Evolutionary conservation across 2,113 vertebrate genomes (phyloP).

Genomic region (Cervus canadensis): DNA sequence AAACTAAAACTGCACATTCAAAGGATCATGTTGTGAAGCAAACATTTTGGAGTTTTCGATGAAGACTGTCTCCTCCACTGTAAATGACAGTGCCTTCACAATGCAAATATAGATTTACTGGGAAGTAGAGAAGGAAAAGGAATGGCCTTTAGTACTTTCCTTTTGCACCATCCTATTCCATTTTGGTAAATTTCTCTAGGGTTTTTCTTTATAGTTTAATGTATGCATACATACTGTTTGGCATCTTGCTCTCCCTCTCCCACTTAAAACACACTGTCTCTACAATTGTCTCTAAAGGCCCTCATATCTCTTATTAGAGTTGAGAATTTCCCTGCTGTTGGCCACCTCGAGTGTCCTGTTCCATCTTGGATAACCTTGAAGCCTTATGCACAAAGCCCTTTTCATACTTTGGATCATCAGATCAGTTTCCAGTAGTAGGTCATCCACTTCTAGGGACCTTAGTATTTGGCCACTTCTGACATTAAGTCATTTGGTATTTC

Average conservation of each 20-base stretch:
- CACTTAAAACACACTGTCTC: background rate
- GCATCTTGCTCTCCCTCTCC: background rate
- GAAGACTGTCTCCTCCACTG: background rate
- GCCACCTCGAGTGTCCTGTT: background rate
- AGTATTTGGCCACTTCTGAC: background rate
- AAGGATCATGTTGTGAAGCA: background rate
- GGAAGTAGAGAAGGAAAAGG: background rate
- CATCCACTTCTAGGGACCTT: background rate
- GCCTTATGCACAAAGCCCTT: too few species aligned
- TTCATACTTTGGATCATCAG: background rate
- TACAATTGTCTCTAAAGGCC: background rate
- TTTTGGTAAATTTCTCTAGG: background rate
- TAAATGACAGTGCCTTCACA: background rate
- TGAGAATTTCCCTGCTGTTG: background rate
- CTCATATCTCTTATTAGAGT: background rate
- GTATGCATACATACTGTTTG: too few species aligned
- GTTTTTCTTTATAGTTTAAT: background rate
- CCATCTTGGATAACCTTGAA: background rate
- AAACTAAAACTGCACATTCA: background rate
- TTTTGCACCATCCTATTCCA: background rate
- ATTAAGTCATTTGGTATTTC: background rate
- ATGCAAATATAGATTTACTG: rapidly evolving
- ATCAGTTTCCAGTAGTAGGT: background rate
- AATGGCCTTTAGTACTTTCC: background rate
- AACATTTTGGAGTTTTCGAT: background rate